Evolutionary conservation across 2,113 vertebrate genomes (phyloP).

Genomic region (Drymodes brunneopygia): DNA sequence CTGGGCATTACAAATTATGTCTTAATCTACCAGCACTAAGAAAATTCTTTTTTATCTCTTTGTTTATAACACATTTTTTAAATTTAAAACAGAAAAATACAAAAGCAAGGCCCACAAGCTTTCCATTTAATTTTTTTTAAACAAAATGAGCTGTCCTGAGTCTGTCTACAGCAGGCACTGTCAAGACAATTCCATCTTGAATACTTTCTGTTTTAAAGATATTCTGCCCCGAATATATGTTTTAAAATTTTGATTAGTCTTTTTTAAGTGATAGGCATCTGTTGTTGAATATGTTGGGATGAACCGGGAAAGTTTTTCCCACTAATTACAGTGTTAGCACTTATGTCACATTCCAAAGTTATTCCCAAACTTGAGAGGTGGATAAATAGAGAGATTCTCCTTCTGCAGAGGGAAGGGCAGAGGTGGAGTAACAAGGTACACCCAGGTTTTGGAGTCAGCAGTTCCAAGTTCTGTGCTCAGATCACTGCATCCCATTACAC

Average conservation of each 20-base stretch:
- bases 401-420: background rate
- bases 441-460: background rate
- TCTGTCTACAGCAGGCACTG: background rate
- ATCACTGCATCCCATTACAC: background rate
- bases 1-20: background rate
- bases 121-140: background rate
- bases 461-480: background rate
- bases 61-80: background rate
- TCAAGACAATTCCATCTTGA: background rate
- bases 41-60: background rate
- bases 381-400: background rate
- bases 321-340: background rate
- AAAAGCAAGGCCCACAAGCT: background rate
- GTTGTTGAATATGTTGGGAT: background rate
- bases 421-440: background rate
- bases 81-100: background rate
- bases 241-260: background rate
- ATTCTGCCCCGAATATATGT: background rate
- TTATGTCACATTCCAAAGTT: background rate
- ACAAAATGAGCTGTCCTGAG: background rate
- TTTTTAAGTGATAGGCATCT: background rate
- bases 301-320: background rate
- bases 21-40: background rate
- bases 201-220: background rate
- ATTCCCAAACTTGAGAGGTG: background rate